Evolutionary conservation across 2,888 invertebrate genomes (phyloP), one percentile per base, ranked within the genome.

Genomic region (Drosophila kuntzei): DNA sequence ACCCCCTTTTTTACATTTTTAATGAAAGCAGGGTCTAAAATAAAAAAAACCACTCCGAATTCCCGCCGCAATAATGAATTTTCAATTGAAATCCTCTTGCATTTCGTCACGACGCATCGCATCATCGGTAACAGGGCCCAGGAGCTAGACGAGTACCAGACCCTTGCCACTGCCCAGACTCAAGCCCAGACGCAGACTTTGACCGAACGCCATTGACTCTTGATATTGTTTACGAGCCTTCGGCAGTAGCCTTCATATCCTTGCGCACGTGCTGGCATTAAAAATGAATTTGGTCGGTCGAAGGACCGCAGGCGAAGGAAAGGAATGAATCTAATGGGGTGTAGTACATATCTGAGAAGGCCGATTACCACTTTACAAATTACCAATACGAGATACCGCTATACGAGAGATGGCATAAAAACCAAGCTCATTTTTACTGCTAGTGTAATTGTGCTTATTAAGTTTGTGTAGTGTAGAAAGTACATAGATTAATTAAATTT

Each of bases 261-360:
- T 71, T 59, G 77, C 32, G 62, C 79, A 79, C 79, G 79, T 79
- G 79, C 60, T 79, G 66, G 67, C 80, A 79, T 79, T 79, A 83
- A 83, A 84, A 83, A 84, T 87, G 77, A 80, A 82, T 80, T 82
- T 76, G 80, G 72, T 64, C 58, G 54, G 51, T 29, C 44, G 29
- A 69, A 44, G 57, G 62, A 68, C 67, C 57, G 37, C n/a, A 18
- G 53, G 51, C 58, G 41, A 32, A 61, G 51, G 43, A 43, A 54
- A 18, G 41, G 46, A 60, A 69, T 59, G 49, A 63, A 37, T 74
- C 51, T 69, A 73, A 69, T 69, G 53, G 73, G 51, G 47, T 64
- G 43, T 57, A 60, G 47, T 69, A 60, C 54, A 57, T 69, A 55
- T 63, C 58, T 27, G 16, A 50, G 49, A 46, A 72, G 36, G 39